phyloP scores from a whole-genome alignment of 2,888 invertebrate genomes.

The Galerucella pusilla region DNA sequence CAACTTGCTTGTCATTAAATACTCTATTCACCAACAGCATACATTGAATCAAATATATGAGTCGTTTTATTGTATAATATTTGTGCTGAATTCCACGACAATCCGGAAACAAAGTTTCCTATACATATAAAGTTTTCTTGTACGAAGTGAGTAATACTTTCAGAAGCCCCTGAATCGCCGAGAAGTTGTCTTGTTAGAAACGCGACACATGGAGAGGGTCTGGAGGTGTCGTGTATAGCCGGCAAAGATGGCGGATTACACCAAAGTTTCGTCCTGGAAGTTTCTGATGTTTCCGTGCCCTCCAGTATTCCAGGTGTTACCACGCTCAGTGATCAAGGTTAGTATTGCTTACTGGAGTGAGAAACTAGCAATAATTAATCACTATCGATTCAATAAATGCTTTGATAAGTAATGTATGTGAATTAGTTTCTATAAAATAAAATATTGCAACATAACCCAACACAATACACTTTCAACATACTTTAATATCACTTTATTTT shows the following conservation, averaged over 20 bases:
- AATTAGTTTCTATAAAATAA: too few species aligned
- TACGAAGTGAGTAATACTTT: slow-evolving; percentile 33
- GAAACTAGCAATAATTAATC: background rate
- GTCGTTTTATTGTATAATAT: background rate
- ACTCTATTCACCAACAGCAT: too few species aligned
- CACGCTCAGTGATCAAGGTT: slow-evolving; percentile 64
- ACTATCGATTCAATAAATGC: background rate
- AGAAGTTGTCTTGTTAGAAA: slow-evolving; percentile 78
- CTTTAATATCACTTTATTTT: too few species aligned
- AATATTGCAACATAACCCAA: background rate
- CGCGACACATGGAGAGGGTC: slow-evolving; percentile 68
- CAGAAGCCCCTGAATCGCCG: slow-evolving; percentile 82
- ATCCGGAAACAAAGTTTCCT: background rate
- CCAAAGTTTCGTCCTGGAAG: slow-evolving; percentile 85
- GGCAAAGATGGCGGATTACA: slow-evolving; percentile 85
- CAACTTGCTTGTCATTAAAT: background rate
- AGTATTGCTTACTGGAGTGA: slow-evolving; percentile 29
- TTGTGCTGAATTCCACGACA: background rate
- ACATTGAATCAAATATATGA: background rate
- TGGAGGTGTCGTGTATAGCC: slow-evolving; percentile 79
- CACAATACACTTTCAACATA: background rate
- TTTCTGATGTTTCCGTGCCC: slow-evolving; percentile 71
- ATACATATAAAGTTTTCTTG: slow-evolving; percentile 15
- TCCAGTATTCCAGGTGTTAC: slow-evolving; percentile 60
- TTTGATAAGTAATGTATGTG: too few species aligned